Percentiles rank a stretch among this genome's conserved stretches.
Conservation (phyloP, 2,113 vertebrate genomes). For the Azemiops feae region DNA sequence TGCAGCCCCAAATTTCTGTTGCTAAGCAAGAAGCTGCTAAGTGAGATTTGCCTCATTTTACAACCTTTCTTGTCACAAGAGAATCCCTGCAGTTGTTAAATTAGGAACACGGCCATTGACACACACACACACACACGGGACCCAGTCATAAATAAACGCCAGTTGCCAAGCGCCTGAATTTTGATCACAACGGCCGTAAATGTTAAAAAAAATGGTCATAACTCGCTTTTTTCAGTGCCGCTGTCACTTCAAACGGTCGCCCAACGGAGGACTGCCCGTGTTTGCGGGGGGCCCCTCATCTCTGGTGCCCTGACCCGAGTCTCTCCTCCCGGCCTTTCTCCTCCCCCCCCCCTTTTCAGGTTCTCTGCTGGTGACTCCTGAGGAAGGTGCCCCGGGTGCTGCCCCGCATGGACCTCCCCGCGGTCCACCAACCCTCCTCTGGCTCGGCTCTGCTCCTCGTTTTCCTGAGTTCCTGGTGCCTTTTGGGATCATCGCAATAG, state of each 20-base stretch:
- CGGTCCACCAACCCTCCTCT: conserved; percentile 74
- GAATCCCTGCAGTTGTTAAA: no score
- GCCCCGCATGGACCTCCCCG: conserved; percentile 63
- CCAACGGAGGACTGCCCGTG: no score
- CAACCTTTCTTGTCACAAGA: no score
- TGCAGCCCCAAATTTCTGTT: not conserved
- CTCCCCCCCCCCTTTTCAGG: conserved; percentile 47
- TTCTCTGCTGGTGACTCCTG: conserved; percentile 77
- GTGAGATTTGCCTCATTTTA: no score
- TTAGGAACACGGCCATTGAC: no score
- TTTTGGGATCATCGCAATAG: conserved; percentile 76
- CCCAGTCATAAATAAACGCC: no score
- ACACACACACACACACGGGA: no score
- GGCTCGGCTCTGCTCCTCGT: conserved; percentile 74
- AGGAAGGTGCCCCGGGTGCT: conserved; percentile 63
- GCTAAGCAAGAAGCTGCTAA: not conserved
- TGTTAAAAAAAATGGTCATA: no score
- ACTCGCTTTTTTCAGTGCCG: no score
- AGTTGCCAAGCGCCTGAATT: no score
- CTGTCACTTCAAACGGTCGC: no score
- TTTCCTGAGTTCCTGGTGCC: conserved; percentile 78
- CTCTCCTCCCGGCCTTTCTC: not conserved
- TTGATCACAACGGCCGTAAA: no score
- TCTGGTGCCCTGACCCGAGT: not conserved
- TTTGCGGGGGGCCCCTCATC: not conserved